Percentiles rank a stretch among this genome's conserved stretches.
These are phyloP conservation scores for Anarsia innoxiella DNA, from an alignment of 2,888 invertebrate genomes.

Conservation along the genomic window DNA sequence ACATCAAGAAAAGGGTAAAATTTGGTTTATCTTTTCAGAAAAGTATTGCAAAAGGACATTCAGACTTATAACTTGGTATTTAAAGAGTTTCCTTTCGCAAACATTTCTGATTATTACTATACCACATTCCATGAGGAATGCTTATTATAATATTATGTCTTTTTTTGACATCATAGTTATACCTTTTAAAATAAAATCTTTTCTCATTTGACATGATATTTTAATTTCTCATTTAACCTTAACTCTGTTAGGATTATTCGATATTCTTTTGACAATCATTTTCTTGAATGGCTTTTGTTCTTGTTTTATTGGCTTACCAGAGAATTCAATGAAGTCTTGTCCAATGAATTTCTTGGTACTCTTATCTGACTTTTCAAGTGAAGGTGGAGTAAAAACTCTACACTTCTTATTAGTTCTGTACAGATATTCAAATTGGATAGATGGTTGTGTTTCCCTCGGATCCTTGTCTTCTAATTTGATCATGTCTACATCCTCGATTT, in stretches of 20 bases:
- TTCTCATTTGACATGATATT: conserved; percentile 30
- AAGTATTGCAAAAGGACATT: conserved; percentile 20
- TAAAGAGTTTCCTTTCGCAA: conserved; percentile 15
- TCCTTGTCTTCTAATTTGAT: conserved; percentile 17
- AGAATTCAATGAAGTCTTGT: conserved; percentile 51
- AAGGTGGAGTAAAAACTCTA: conserved; percentile 55
- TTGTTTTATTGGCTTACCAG: conserved; percentile 26
- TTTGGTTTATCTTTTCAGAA: conserved; percentile 41
- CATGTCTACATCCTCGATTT: conserved; percentile 11
- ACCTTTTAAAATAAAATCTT: conserved; percentile 43
- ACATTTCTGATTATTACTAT: conserved; percentile 37
- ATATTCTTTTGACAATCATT: conserved; percentile 57
- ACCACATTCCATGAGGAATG: conserved; percentile 56
- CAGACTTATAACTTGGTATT: neutral
- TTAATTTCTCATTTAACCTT: conserved; percentile 33
- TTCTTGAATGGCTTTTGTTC: conserved; percentile 41
- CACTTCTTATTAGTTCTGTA: conserved; percentile 46
- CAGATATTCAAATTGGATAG: conserved; percentile 34
- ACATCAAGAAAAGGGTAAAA: conserved; percentile 31
- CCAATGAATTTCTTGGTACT: conserved; percentile 37
- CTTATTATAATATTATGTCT: conserved; percentile 51
- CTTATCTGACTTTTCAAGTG: conserved; percentile 11
- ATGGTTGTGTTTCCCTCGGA: conserved; percentile 11
- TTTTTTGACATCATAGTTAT: conserved; percentile 60
- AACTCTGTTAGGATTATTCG: conserved; percentile 55